phyloP scores from a whole-genome alignment of 2,888 invertebrate genomes.

The Chironomus riparius region DNA sequence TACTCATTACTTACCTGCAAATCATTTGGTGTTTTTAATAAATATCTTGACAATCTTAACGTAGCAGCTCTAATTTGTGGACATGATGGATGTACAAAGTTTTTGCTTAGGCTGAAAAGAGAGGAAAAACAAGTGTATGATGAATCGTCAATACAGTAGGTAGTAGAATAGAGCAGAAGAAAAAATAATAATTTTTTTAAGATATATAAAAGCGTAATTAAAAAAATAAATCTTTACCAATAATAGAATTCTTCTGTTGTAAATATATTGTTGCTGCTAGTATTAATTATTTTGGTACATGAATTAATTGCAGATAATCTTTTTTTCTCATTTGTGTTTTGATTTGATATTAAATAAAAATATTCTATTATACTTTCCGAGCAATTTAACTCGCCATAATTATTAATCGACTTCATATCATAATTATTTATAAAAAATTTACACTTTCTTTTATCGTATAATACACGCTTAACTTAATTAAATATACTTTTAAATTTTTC shows the following conservation, averaged over 20 bases:
- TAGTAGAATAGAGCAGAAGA: constrained; percentile 36
- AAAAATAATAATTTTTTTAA: background rate
- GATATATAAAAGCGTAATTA: constrained; percentile 19
- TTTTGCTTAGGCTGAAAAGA: constrained; percentile 66
- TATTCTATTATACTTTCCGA: constrained; percentile 13
- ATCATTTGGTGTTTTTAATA: constrained; percentile 68
- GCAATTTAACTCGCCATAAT: background rate
- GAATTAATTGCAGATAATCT: constrained; percentile 81
- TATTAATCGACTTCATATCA: constrained; percentile 20
- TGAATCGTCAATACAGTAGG: constrained; percentile 30
- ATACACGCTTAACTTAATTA: background rate
- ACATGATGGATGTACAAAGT: constrained; percentile 68
- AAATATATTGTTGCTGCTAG: constrained; percentile 52
- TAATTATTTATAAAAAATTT: constrained; percentile 10
- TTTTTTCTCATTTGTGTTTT: constrained; percentile 53
- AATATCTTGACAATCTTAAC: constrained; percentile 75
- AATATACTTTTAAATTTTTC: background rate
- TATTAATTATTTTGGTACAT: constrained; percentile 62
- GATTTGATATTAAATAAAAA: constrained; percentile 19
- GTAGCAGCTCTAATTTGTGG: constrained; percentile 82
- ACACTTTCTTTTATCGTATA: constrained; percentile 1
- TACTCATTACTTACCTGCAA: constrained; percentile 43
- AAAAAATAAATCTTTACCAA: constrained; percentile 50
- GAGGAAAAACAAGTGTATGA: background rate
- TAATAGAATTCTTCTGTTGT: constrained; percentile 70